Evolutionary conservation across 1,140 invertebrate genomes (phyloP), one percentile per base, ranked within the genome.

Genomic region (Drosophila littoralis): DNA sequence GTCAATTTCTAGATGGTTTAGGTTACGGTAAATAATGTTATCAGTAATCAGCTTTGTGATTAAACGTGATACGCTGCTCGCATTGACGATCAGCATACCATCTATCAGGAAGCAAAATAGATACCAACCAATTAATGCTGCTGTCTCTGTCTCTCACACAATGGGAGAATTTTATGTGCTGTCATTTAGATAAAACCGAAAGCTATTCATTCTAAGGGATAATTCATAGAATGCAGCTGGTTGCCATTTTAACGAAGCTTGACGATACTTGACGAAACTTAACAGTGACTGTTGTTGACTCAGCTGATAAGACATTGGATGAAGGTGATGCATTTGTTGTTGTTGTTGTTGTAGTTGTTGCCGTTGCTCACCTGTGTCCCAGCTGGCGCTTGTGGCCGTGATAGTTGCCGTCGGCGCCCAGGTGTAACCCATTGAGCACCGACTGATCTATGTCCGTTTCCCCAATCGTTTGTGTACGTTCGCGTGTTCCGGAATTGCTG

Each of bases 381-480:
- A 83, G 60, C 55, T 91, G 85, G 46, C 91, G 85, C 68, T 92
- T 91, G 61, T 89, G 81, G 9, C 92, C 85, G 13, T 83, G 80
- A 42, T 82, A 88, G 50, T 15, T 66, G 32, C 36, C 61, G 17
- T 84, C 80, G 5, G 33, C 43, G n/a, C 70, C 64, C 52, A 74
- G 50, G 6, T 72, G 52, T 12, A 81, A 46, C 6, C 90, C 90
- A 61, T 91, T 91, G n/a, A 91, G 69, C 45, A 91, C 74, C 7
- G 82, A 88, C 52, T 90, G 90, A 77, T 91, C 85, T 73, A 91
- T 90, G 59, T 91, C 86, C 54, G 83, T 68, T 76, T 89, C 90
- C 7, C 90, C 86, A 43, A 86, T 86, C 0, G 84, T 91, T 45
- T 85, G 80, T 51, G 74, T 75, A 35, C 80, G 79, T 45, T 75